Evolutionary conservation across 1,140 invertebrate species (phyloP), one percentile per base, ranked within the genome.

Genomic region (Atta texana): DNA sequence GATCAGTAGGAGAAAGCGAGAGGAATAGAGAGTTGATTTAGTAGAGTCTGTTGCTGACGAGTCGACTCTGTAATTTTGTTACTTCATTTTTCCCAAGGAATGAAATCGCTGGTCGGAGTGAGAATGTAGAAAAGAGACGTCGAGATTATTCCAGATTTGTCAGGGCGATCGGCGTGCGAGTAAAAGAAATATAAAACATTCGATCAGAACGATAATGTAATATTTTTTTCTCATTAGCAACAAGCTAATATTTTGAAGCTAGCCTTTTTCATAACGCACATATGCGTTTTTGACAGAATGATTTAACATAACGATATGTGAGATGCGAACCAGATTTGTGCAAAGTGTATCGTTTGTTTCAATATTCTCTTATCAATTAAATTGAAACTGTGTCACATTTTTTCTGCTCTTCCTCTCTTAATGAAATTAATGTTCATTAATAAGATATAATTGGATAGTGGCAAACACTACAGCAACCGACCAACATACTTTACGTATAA

Each of bases 1-100:
- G 8, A 55, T 39, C 34, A 49, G 34, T 39, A 39, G 74, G 57
- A 63, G 64, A 82, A 88, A 85, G 57, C 66, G 55, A 53, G 61
- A 69, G 72, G 80, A 55, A 80, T 74, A 66, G 84, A 53, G 63
- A 82, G 85, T 89, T 88, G 91, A 91, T 91, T 90, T 91, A 89
- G 84, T 78, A 39, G 80, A 85, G 89, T 87, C 90, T 91, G 91
- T 86, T 90, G 76, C 87, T 91, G 92, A 91, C 90, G 92, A 92
- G 85, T 82, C 92, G 87, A 88, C 89, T 92, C 88, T 91, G 89
- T 92, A 92, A 92, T 92, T 92, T 90, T 80, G 92, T 92, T 92
- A 92, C 86, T 88, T 89, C 87, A 78, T 90, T 92, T 87, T 89
- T 78, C 61, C 80, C 85, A 63, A 87, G 87, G 34, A 55, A 87